Evolutionary conservation across 30 jellyfish, hydroid and myxozoan species (phyloP).

Genomic region (Aurelia aurita): DNA sequence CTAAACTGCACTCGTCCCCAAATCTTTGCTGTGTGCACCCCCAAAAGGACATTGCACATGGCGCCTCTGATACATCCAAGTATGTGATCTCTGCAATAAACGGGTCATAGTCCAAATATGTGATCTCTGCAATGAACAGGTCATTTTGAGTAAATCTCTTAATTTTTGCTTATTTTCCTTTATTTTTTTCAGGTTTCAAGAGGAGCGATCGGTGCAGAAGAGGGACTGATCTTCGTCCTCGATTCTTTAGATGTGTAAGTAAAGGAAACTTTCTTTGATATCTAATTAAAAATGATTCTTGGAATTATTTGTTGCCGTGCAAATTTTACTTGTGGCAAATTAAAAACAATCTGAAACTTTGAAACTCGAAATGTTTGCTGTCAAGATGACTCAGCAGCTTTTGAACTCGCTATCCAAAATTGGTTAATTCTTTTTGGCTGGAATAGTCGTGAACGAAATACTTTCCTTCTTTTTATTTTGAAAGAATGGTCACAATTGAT

Average conservation of each 20-base stretch:
- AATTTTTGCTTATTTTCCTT: background rate
- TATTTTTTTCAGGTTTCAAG: conserved; percentile 77
- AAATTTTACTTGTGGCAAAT: background rate
- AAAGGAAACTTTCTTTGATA: background rate
- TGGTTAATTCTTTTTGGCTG: too few relatives aligned
- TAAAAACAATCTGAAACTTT: too few relatives aligned
- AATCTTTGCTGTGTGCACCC: background rate
- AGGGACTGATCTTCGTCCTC: conserved; percentile 88
- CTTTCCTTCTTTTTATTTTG: background rate
- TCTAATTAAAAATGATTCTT: too few relatives aligned
- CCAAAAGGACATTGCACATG: too few relatives aligned
- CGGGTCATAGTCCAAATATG: too few relatives aligned
- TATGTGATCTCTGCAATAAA: background rate
- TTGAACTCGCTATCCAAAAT: too few relatives aligned
- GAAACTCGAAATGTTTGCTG: too few relatives aligned
- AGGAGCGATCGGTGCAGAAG: conserved; percentile 87
- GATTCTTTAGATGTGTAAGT: conserved; percentile 86
- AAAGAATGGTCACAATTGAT: background rate
- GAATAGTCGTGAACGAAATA: too few relatives aligned
- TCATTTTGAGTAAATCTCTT: too few relatives aligned
- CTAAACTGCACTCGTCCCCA: too few relatives aligned
- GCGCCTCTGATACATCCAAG: too few relatives aligned
- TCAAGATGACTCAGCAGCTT: too few relatives aligned
- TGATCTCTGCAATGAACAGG: background rate
- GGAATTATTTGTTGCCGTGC: background rate